Evolutionary conservation across 2,888 invertebrate genomes (phyloP).

Genomic region (Drosophila gaucha): DNA sequence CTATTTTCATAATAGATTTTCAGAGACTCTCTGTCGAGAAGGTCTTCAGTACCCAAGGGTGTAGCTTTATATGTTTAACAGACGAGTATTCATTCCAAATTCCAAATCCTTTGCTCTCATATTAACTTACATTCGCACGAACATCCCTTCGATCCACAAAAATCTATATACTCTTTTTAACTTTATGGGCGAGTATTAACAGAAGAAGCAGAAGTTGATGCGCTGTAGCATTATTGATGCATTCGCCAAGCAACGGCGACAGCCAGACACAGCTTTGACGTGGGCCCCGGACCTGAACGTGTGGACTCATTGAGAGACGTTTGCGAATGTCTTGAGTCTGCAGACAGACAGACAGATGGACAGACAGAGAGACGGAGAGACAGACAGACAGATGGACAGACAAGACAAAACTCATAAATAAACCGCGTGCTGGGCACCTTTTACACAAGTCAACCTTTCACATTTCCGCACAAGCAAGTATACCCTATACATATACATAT

Average conservation of each 20-base stretch:
- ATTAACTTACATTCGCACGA: no score
- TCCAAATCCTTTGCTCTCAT: no score
- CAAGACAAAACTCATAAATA: slow-evolving; percentile 71
- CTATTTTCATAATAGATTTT: no score
- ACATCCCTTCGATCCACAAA: background rate
- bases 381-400: slow-evolving; percentile 58
- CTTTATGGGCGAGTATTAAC: background rate
- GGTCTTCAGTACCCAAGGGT: background rate
- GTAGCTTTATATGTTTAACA: no score
- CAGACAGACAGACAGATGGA: slow-evolving; percentile 45
- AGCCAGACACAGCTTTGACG: slow-evolving; percentile 73
- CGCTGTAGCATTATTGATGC: slow-evolving; percentile 74
- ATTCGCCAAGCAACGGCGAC: slow-evolving; percentile 71
- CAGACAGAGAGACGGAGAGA: background rate
- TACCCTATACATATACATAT: background rate
- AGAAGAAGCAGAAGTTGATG: slow-evolving; percentile 58
- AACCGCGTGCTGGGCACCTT: slow-evolving; percentile 65
- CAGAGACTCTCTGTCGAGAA: background rate
- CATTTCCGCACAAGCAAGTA: slow-evolving; percentile 58
- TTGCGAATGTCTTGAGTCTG: slow-evolving; percentile 29
- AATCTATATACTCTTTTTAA: background rate
- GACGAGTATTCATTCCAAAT: no score
- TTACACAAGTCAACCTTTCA: slow-evolving; percentile 61
- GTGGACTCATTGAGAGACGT: slow-evolving; percentile 35
- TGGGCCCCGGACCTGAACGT: slow-evolving; percentile 38